Evolutionary conservation across 92 coral and sea anemone species (phyloP).

Genomic region (Phenganax subtilis): DNA sequence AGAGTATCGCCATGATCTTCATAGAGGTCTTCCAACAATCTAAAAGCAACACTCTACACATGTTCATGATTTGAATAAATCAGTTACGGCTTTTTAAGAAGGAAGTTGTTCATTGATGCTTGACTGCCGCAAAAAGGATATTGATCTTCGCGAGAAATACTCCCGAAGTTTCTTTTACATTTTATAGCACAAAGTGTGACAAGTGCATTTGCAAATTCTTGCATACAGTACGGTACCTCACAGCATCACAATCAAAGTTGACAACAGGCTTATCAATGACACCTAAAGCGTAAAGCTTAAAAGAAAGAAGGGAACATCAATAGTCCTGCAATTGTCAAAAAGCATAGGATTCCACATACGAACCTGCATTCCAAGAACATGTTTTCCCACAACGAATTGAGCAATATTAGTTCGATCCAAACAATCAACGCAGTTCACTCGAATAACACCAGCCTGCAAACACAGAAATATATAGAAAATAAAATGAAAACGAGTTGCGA

Average conservation of each 20-base stretch:
- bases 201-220: no score
- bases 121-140: no score
- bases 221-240: conserved; percentile 51
- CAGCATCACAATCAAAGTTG: conserved; percentile 87
- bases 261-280: conserved; percentile 86
- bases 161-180: no score
- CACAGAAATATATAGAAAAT: not conserved
- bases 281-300: conserved; percentile 81
- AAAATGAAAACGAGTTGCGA: not conserved
- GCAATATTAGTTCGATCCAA: conserved; percentile 98
- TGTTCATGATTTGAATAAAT: not conserved
- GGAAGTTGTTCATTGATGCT: no score
- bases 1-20: conserved; percentile 96
- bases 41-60: conserved; percentile 7
- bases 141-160: no score
- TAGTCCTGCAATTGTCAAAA: not conserved
- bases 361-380: conserved; percentile 97
- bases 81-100: not conserved
- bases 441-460: conserved; percentile 73
- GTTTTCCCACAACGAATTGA: conserved; percentile 97
- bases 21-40: conserved; percentile 90
- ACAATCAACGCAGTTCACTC: conserved; percentile 96
- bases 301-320: conserved; percentile 9
- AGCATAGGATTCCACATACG: not conserved
- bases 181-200: no score